Conservation (phyloP, 2,113 vertebrate genomes). For the Nycticebus coucang region DNA sequence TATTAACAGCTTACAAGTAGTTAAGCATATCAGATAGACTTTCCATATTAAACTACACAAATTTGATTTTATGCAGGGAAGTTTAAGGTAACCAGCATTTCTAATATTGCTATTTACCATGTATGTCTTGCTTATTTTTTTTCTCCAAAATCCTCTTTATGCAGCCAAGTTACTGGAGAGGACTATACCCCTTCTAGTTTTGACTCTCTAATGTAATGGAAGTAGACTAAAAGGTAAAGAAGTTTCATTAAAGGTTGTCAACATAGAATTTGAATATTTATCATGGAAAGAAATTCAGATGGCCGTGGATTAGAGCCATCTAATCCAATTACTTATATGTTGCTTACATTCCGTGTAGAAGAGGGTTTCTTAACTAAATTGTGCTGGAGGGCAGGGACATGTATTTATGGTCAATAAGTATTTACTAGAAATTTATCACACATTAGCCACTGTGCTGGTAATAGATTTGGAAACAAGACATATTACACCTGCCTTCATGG, state of each 20-base stretch:
- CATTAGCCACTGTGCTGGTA: background rate
- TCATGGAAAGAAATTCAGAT: background rate
- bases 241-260: background rate
- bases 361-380: background rate
- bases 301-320: background rate
- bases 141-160: constrained; percentile 28
- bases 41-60: constrained; percentile 67
- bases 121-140: background rate
- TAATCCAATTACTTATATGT: background rate
- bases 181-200: background rate
- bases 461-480: background rate
- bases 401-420: background rate
- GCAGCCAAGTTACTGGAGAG: background rate
- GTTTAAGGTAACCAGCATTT: constrained; percentile 62
- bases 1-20: constrained; percentile 76
- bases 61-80: constrained; percentile 63
- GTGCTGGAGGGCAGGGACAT: background rate
- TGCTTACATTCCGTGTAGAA: background rate
- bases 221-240: background rate
- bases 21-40: constrained; percentile 77
- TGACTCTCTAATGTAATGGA: background rate
- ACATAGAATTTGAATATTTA: background rate
- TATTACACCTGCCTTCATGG: background rate
- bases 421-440: background rate
- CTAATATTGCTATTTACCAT: constrained; percentile 69